Conservation (phyloP, 2,888 invertebrate species). For the Ceriagrion tenellum region DNA sequence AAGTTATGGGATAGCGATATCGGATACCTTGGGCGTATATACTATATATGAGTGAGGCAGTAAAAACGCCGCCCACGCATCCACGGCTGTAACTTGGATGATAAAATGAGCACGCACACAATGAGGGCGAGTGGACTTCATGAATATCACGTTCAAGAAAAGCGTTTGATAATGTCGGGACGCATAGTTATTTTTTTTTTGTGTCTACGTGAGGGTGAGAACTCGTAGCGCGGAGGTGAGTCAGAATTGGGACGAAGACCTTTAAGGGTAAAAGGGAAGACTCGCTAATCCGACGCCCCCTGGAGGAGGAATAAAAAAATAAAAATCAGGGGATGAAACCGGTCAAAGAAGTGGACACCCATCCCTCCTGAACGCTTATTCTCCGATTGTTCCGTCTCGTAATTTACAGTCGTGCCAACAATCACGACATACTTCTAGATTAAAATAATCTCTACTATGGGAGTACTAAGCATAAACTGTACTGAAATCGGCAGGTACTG, state of each 20-base stretch:
- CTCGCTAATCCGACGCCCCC: background rate
- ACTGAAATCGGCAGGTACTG: too few relatives aligned
- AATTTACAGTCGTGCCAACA: too few relatives aligned
- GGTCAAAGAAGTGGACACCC: background rate
- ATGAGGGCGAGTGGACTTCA: background rate
- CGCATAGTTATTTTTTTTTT: background rate
- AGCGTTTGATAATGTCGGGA: background rate
- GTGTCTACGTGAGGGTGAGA: background rate
- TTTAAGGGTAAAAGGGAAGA: background rate
- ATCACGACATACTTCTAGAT: too few relatives aligned
- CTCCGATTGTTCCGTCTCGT: too few relatives aligned
- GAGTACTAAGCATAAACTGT: too few relatives aligned
- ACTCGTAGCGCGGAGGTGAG: background rate
- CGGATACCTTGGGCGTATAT: background rate
- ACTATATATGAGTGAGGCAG: background rate
- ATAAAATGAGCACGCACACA: background rate
- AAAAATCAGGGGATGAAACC: background rate
- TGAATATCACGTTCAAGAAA: background rate
- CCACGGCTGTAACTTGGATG: background rate
- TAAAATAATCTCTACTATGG: too few relatives aligned
- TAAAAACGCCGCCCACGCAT: background rate
- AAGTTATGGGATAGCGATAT: background rate
- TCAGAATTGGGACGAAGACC: conserved; percentile 2
- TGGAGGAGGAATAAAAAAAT: background rate
- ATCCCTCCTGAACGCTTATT: too few relatives aligned